A percentile compares a stretch with the other conserved stretches of the same genome.
These are phyloP conservation scores for Potamilus streckersoni DNA, from an alignment of 1,140 invertebrate species.

Conservation along the genomic window DNA sequence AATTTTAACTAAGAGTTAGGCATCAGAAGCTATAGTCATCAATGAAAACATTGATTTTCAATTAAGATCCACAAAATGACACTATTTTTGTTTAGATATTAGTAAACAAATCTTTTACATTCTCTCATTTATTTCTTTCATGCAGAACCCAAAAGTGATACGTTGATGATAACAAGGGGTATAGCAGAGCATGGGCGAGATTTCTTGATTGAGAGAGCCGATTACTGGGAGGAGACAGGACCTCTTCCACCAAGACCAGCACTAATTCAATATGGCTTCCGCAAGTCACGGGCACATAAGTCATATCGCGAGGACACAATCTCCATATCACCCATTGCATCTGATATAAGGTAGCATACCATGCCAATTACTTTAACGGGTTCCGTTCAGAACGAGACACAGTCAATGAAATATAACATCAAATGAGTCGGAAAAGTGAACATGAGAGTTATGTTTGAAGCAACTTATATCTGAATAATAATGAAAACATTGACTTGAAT, in stretches of 20 bases:
- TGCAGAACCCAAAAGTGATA: constrained; percentile 20
- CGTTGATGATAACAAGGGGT: constrained; percentile 12
- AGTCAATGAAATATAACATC: background rate
- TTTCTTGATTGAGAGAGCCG: constrained; percentile 30
- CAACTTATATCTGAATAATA: background rate
- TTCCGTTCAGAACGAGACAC: background rate
- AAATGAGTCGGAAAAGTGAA: background rate
- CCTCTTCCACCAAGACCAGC: constrained; percentile 31
- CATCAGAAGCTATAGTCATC: no score
- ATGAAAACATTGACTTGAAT: background rate
- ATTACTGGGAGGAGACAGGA: constrained; percentile 34
- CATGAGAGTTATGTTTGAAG: background rate
- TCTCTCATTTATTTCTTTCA: background rate
- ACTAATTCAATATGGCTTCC: constrained; percentile 19
- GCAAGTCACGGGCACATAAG: constrained; percentile 17
- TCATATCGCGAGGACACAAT: constrained; percentile 2
- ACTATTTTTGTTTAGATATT: no score
- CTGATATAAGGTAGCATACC: constrained; percentile 1
- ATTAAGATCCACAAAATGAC: no score
- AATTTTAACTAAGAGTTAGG: no score
- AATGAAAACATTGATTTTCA: no score
- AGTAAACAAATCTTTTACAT: no score
- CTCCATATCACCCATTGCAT: constrained; percentile 1
- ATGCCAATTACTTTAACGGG: background rate
- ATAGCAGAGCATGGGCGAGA: constrained; percentile 31